These are phyloP conservation scores for Myiozetetes cayanensis DNA, from an alignment of 2,113 vertebrate species.

Conservation along the genomic window DNA sequence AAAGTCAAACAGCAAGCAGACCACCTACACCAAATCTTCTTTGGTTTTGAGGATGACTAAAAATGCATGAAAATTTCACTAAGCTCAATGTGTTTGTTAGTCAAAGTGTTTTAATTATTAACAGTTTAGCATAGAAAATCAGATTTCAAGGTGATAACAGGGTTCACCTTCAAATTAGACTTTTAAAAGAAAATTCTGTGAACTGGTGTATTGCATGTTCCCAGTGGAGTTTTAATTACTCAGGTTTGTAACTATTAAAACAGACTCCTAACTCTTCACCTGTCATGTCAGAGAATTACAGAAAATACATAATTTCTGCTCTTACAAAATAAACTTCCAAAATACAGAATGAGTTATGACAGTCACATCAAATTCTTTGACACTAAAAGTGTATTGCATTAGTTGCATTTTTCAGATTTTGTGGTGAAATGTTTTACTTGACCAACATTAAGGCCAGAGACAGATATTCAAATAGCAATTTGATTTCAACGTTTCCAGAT, in stretches of 20 bases:
- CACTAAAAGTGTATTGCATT: neutral
- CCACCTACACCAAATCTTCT: neutral
- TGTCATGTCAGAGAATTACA: neutral
- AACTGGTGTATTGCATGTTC: neutral
- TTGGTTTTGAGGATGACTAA: neutral
- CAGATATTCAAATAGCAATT: neutral
- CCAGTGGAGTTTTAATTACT: constrained; percentile 6
- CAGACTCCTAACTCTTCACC: neutral
- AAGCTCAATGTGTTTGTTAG: neutral
- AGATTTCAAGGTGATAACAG: neutral
- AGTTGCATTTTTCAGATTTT: neutral
- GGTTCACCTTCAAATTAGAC: neutral
- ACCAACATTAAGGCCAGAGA: neutral
- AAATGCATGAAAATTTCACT: constrained; percentile 17
- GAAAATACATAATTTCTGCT: neutral
- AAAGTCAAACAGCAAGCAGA: neutral
- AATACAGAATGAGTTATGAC: neutral
- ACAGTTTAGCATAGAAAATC: constrained; percentile 17
- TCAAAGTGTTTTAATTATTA: constrained; percentile 41
- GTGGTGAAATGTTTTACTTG: neutral
- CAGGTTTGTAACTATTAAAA: neutral
- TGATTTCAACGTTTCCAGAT: neutral
- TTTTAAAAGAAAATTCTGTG: constrained; percentile 27
- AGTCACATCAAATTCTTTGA: neutral
- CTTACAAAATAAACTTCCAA: neutral